Base-by-base conservation (phyloP, 2,888 invertebrate species). In the Hypsopygia costalis region DNA sequence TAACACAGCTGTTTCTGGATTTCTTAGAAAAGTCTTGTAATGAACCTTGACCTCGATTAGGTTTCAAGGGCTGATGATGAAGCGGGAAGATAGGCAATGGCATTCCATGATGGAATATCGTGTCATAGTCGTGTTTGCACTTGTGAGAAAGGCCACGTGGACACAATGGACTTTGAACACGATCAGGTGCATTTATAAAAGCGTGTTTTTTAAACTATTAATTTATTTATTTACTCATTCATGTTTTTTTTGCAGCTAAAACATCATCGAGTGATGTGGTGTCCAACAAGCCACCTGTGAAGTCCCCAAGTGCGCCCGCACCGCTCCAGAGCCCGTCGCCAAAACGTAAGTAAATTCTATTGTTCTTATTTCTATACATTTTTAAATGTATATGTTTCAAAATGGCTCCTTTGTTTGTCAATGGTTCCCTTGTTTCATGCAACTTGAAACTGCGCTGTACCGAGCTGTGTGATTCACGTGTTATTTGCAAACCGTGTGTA, bases 341-440 rank as follows among this genome's bases (percentile, higher is more conserved):
- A 54, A 81, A 76, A 79, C 78, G 83, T 85, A 59, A 79, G 83
- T 81, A 62, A 16, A 16, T 4, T 4, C 38, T 39, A 40, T 39
- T 46, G 11, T 39, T 43, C 11, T 43, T 22, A 31, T 40, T 44
- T 27, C 33, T 16, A 39, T 31, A 30, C 33, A 5, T 31, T 41
- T 32, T 35, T 39, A 20, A 36, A 42, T 6, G 1, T 8, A 3
- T 46, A 36, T 45, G 44, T 41, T 28, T 50, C 57, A 47, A 51
- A 58, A 63, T 51, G 43, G 44, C 43, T 41, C 58, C 52, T 64
- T 69, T 70, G 63, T 64, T 58, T 54, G 10, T 41, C 28, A 55
- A 61, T 46, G 51, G 47, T 39, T 44, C 55, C 47, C 58, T 62
- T 62, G 57, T 62, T 57, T 58, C 55, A 44, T 41, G 56, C 52